phyloP scores from a whole-genome alignment of 2,113 vertebrate species.

The Sylvilagus bachmani region DNA sequence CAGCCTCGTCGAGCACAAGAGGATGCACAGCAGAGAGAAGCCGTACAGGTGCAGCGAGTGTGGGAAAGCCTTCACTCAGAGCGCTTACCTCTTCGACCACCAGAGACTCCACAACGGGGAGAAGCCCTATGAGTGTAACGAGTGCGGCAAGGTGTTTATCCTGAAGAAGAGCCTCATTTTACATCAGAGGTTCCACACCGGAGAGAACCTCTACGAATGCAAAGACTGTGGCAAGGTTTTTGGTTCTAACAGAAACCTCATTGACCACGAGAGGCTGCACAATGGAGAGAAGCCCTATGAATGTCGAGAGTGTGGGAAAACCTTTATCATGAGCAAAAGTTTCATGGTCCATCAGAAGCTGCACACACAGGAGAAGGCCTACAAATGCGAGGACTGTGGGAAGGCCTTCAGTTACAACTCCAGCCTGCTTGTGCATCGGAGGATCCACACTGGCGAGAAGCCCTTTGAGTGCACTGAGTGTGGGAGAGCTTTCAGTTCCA shows the following conservation, averaged over 20 bases:
- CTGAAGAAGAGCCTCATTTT: slow-evolving; percentile 77
- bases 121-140: slow-evolving; percentile 77
- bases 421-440: slow-evolving; percentile 76
- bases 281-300: slow-evolving; percentile 79
- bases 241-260: slow-evolving; percentile 74
- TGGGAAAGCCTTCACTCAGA: slow-evolving; percentile 76
- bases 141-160: slow-evolving; percentile 78
- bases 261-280: slow-evolving; percentile 72
- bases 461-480: slow-evolving; percentile 80
- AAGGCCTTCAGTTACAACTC: slow-evolving; percentile 82
- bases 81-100: slow-evolving; percentile 73
- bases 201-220: slow-evolving; percentile 79
- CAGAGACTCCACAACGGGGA: slow-evolving; percentile 78
- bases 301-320: slow-evolving; percentile 80
- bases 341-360: slow-evolving; percentile 81
- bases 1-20: slow-evolving; percentile 71
- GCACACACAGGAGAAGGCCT: slow-evolving; percentile 82
- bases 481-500: slow-evolving; percentile 81
- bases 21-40: slow-evolving; percentile 76
- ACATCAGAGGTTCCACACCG: slow-evolving; percentile 76
- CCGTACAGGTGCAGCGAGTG: slow-evolving; percentile 65
- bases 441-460: slow-evolving; percentile 82
- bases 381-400: slow-evolving; percentile 78
- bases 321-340: slow-evolving; percentile 81
- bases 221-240: slow-evolving; percentile 82